Evolutionary conservation across 2,113 vertebrate genomes (phyloP).

Genomic region (Trematocara unimaculatum): DNA sequence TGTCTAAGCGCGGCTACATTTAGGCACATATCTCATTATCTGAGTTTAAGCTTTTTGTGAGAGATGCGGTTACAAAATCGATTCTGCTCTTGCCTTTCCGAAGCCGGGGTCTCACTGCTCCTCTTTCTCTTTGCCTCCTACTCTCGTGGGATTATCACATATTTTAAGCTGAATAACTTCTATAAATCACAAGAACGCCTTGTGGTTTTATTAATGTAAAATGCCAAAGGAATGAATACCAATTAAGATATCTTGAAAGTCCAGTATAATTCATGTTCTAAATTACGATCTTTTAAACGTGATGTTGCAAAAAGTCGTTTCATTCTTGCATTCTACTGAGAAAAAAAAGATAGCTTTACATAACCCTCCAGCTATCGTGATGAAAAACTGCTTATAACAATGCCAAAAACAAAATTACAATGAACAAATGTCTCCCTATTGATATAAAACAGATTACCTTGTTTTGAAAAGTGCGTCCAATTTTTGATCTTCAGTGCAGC

Average conservation of each 20-base stretch:
- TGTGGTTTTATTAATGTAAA: background rate
- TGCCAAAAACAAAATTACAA: slow-evolving; percentile 2
- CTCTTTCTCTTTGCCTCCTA: background rate
- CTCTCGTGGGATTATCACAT: background rate
- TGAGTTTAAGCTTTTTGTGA: background rate
- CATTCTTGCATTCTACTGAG: background rate
- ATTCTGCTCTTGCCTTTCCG: background rate
- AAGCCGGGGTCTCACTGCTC: background rate
- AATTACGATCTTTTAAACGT: background rate
- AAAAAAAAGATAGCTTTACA: background rate
- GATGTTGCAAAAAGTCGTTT: background rate
- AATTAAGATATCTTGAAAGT: background rate
- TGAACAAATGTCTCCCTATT: background rate
- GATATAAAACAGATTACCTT: slow-evolving; percentile 32
- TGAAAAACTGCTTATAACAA: background rate
- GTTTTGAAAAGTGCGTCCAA: background rate
- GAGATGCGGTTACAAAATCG: background rate
- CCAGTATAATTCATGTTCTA: background rate
- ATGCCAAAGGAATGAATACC: background rate
- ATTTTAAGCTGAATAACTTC: background rate
- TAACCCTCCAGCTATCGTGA: background rate
- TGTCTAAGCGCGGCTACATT: background rate
- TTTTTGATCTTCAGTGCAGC: slow-evolving; percentile 10
- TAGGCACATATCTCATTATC: background rate
- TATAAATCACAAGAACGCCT: background rate